Evolutionary conservation across 2,113 vertebrate genomes (phyloP).

Genomic region (Zingel zingel): DNA sequence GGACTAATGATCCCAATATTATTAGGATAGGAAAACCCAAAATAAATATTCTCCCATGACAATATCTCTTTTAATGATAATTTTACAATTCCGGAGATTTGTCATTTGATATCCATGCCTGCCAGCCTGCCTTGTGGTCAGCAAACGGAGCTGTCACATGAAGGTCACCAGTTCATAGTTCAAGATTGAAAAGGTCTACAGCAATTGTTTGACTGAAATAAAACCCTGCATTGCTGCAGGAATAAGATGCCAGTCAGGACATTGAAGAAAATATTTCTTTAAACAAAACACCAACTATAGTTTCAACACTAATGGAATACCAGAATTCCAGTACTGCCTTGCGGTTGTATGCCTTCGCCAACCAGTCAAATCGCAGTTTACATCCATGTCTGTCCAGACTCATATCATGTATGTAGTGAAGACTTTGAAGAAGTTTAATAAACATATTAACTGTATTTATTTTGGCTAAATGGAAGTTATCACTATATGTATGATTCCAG

Average conservation of each 20-base stretch:
- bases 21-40: neutral
- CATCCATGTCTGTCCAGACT: no score
- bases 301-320: neutral
- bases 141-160: slow-evolving; percentile 40
- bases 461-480: no score
- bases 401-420: no score
- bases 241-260: slow-evolving; percentile 33
- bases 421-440: no score
- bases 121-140: slow-evolving; percentile 23
- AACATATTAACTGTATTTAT: no score
- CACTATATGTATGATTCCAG: no score
- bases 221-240: slow-evolving; percentile 31
- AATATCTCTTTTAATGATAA: slow-evolving; percentile 4
- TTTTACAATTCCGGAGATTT: neutral
- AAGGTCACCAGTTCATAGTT: slow-evolving; percentile 28
- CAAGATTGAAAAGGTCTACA: slow-evolving; percentile 40
- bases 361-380: no score
- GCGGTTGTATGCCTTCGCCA: no score
- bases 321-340: no score
- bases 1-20: neutral
- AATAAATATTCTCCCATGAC: neutral
- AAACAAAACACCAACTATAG: neutral
- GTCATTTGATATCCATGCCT: neutral
- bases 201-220: slow-evolving; percentile 35
- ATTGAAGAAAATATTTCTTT: neutral